Percentiles rank a stretch among this genome's conserved stretches.
phyloP scores from a whole-genome alignment of 1,140 invertebrate genomes.

The Metaphire vulgaris region DNA sequence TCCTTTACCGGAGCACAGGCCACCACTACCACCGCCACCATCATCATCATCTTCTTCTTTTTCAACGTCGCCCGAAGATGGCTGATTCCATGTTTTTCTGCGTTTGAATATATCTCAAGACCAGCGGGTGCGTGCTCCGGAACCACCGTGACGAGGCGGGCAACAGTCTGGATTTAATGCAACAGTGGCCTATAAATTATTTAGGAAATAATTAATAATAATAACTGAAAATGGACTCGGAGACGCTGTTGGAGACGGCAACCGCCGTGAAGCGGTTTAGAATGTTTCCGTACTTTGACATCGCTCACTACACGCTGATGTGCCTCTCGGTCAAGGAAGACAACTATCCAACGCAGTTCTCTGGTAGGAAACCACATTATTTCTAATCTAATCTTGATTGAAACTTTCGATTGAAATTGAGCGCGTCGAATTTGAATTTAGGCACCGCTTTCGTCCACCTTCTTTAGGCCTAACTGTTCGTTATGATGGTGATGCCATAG shows the following conservation, averaged over 20 bases:
- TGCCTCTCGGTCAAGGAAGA: constrained; percentile 73
- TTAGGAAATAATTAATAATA: no score
- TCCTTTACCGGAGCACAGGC: no score
- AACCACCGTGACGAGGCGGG: no score
- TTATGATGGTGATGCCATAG: neutral
- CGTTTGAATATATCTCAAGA: no score
- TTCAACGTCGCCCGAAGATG: no score
- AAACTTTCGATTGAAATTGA: neutral
- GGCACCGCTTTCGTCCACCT: neutral
- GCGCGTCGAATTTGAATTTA: neutral
- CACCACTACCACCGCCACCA: no score
- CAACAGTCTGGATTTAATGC: no score
- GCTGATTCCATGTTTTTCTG: no score
- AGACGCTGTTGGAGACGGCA: constrained; percentile 89
- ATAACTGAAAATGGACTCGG: constrained; percentile 74
- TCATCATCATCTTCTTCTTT: no score
- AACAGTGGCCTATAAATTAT: no score
- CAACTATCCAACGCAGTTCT: constrained; percentile 52
- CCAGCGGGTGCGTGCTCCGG: no score
- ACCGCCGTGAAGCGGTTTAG: constrained; percentile 97
- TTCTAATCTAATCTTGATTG: neutral
- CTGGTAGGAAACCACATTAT: neutral
- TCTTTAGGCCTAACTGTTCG: neutral
- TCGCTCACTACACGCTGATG: constrained; percentile 68
- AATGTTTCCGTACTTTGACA: constrained; percentile 99